phyloP scores from a whole-genome alignment of 2,797 vertebrate species.

The Anguilla anguilla region DNA sequence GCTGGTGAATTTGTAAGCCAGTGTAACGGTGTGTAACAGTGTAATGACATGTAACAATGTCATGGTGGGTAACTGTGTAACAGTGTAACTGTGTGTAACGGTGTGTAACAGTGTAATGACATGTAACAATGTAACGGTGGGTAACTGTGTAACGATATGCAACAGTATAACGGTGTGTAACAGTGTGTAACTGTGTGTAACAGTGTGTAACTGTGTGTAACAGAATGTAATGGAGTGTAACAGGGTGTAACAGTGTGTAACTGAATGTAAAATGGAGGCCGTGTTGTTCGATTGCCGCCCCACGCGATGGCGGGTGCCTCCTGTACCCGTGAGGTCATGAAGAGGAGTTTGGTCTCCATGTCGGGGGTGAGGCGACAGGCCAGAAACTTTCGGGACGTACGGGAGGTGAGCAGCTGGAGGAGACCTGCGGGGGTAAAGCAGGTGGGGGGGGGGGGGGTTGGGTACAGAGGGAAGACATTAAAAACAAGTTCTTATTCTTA shows the following conservation, averaged over 20 bases:
- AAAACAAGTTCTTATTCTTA: background rate
- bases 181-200: background rate
- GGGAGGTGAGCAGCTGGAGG: constrained; percentile 90
- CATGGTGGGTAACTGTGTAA: background rate
- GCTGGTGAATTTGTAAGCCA: too few species aligned
- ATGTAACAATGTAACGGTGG: too few species aligned
- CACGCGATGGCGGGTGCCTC: background rate
- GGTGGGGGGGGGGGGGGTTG: background rate
- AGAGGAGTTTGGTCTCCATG: constrained; percentile 97
- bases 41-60: background rate
- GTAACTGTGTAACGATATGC: too few species aligned
- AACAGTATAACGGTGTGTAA: too few species aligned
- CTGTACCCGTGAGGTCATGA: constrained; percentile 93
- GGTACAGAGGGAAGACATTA: background rate
- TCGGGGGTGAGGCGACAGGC: constrained; percentile 94
- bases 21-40: background rate
- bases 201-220: background rate
- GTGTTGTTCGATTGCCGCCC: background rate
- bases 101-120: too few species aligned
- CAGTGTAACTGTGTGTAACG: too few species aligned
- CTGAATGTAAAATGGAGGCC: too few species aligned
- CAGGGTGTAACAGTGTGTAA: too few species aligned
- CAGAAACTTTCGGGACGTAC: constrained; percentile 93
- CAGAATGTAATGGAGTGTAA: too few species aligned
- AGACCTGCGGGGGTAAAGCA: constrained; percentile 70